Conservation (phyloP, 1,140 invertebrate species). For the Pseudomyrmex pallidus region DNA sequence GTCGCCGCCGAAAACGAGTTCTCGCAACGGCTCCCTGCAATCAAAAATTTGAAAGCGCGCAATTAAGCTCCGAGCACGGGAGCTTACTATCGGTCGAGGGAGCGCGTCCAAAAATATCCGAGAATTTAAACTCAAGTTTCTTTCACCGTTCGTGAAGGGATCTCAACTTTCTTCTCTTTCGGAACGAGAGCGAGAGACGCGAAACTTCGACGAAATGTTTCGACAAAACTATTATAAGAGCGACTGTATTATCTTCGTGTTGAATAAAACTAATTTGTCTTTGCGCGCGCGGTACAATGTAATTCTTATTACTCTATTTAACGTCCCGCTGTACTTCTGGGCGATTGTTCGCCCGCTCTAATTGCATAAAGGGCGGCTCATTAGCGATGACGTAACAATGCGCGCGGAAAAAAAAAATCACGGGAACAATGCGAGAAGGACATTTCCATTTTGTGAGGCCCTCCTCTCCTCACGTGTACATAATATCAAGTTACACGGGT, state of each 20-base stretch:
- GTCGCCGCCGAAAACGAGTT: not conserved
- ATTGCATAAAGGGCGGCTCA: conserved; percentile 1
- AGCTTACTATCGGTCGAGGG: too few relatives aligned
- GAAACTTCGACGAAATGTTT: too few relatives aligned
- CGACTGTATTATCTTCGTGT: too few relatives aligned
- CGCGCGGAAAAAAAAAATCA: not conserved
- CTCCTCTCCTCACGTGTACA: too few relatives aligned
- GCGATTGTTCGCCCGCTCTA: not conserved
- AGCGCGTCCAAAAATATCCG: conserved; percentile 1
- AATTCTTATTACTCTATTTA: not conserved
- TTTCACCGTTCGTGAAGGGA: not conserved
- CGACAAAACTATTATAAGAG: too few relatives aligned
- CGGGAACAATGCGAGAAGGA: conserved; percentile 1
- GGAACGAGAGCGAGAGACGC: too few relatives aligned
- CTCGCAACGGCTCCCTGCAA: not conserved
- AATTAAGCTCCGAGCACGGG: not conserved
- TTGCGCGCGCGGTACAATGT: not conserved
- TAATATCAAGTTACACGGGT: conserved; percentile 38
- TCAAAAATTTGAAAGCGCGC: not conserved
- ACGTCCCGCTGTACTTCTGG: not conserved
- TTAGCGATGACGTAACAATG: conserved; percentile 12
- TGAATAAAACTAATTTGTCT: too few relatives aligned
- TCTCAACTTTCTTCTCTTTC: not conserved
- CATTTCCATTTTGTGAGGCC: not conserved
- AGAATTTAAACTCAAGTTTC: conserved; percentile 1